Conservation (phyloP, 2,797 vertebrate species). For the Tokudaia tokunoshimensis region DNA sequence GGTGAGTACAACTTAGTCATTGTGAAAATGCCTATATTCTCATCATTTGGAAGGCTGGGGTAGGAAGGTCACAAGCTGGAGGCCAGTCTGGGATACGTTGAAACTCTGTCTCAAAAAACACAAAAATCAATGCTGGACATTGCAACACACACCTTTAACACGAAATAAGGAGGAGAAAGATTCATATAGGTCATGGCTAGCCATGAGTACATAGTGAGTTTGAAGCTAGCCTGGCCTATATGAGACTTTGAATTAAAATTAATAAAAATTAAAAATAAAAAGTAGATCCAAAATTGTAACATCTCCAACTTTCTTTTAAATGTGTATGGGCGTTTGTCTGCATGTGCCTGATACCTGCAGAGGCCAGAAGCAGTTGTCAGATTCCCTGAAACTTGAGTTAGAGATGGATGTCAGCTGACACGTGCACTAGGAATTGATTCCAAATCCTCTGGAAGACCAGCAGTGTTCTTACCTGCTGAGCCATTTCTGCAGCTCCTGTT, state of each 20-base stretch:
- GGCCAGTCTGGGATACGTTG: background rate
- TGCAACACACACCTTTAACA: background rate
- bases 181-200: background rate
- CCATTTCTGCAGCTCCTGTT: background rate
- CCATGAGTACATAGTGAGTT: background rate
- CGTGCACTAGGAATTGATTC: background rate
- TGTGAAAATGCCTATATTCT: background rate
- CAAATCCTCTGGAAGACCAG: background rate
- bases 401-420: background rate
- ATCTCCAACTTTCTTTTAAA: background rate
- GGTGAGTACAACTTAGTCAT: background rate
- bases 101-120: background rate
- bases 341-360: background rate
- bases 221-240: background rate
- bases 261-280: background rate
- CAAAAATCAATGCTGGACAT: background rate
- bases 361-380: background rate
- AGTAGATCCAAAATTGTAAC: conserved; percentile 4
- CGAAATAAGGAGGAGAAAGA: background rate
- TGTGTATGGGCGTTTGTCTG: background rate
- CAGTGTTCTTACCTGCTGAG: background rate
- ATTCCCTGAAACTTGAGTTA: background rate
- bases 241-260: background rate
- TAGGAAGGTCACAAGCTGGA: background rate
- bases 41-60: background rate